Base-by-base conservation (phyloP, 2,888 invertebrate species). In the Agrilus mali region DNA sequence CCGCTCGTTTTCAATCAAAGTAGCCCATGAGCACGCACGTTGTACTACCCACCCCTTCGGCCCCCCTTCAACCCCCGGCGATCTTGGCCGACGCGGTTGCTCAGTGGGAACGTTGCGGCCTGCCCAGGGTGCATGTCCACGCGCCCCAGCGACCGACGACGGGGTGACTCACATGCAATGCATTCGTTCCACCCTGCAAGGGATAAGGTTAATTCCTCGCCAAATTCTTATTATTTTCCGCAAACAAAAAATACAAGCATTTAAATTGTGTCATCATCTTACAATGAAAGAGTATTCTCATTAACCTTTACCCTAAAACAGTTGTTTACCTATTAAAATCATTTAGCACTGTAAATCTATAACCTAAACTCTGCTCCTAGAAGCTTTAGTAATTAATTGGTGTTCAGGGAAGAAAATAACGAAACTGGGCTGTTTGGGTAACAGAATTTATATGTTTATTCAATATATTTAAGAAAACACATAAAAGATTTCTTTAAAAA, bases 61-160 rank as follows among this genome's bases (percentile, higher is more conserved):
- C 17, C 36, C 46, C 47, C 47, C 50, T 46, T 41, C 42, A 38
- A 42, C 42, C 27, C 27, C 27, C 42, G 46, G 38, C 44, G 46
- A 44, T 60, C 57, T 60, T 63, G 65, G 64, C 64, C 65, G 61
- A 58, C 57, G 64, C 59, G 65, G 65, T 65, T 64, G 65, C 59
- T 65, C 65, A 63, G 65, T 64, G 65, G 65, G 65, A 64, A 64
- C 63, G 64, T 65, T 65, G 65, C 59, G 65, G 65, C 58, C 58
- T 46, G 42, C 42, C 45, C 46, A 41, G 45, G 47, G 50, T 46
- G 48, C 27, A 27, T 43, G 37, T 40, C 46, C 45, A 47, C 50
- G 45, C 46, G 46, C 56, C 52, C 54, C 51, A 51, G 53, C 51
- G 43, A 47, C 48, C 41, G 48, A 51, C 48, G 48, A 47, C 50